Evolutionary conservation across 2,888 invertebrate species (phyloP), one percentile per base, ranked within the genome.

Genomic region (Callinectes sapidus): DNA sequence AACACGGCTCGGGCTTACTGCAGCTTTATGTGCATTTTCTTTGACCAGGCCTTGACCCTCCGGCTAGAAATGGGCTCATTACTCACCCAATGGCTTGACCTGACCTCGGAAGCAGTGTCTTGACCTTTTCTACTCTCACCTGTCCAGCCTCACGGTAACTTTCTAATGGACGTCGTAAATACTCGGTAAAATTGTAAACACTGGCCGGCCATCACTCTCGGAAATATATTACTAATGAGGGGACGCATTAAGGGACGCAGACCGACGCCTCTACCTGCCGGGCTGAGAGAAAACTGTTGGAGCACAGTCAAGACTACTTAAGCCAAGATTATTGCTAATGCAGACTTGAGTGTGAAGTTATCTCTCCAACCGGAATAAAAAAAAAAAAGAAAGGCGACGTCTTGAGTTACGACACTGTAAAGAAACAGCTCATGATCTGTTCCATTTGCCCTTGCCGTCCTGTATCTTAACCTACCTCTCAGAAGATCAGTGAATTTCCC

Each of bases 1-100:
- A 92, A 92, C 92, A 86, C 54, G 55, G 86, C 87, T 55, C 89
- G 88, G 92, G 48, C 92, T 92, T 86, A 90, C 92, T 92, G 92
- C 92, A 90, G 92, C 89, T 92, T 92, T 92, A 92, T 92, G 89
- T 90, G 92, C 92, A 55, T 77, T 92, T 92, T 90, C 92, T 87
- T 86, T 86, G 14, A 48, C 85, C 42, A 81, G 14, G 71, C 81
- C 86, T 89, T 90, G 86, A 89, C 86, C 86, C 90, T 90, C 86
- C 66, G 89, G 89, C 90, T 55, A 61, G 86, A 87, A 86, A 92
- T 90, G 71, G 71, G 92, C 85, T 86, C 89, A 92, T 92, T 89
- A 90, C 86, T 92, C 92, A 92, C n/a, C 39, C 48, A 42, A 85
- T 90, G 92, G 90, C 92, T 77, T 90, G 92, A 92, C 90, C 90